Percentiles rank a stretch among this genome's conserved stretches.
These are phyloP conservation scores for Dascillus cervinus DNA, from an alignment of 2,888 invertebrate species.

Conservation along the genomic window DNA sequence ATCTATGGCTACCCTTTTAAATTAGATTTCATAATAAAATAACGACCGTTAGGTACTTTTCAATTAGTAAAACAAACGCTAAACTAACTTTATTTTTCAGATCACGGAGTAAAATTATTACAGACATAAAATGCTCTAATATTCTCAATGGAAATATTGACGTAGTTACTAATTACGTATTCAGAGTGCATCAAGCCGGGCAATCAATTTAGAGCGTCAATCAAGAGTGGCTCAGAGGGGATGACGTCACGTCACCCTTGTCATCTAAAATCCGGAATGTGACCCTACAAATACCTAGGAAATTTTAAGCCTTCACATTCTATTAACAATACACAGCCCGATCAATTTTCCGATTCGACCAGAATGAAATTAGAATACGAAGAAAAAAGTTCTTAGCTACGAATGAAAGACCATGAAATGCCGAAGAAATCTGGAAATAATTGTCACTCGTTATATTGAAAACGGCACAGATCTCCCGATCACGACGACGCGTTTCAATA, in stretches of 20 bases:
- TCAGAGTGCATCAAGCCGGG: conserved; percentile 27
- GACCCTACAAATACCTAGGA: conserved; percentile 7
- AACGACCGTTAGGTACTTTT: too few species aligned
- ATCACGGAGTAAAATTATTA: conserved; percentile 35
- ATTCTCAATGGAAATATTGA: conserved; percentile 30
- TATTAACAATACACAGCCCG: conserved; percentile 19
- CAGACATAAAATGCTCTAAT: conserved; percentile 35
- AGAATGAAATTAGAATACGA: conserved; percentile 30
- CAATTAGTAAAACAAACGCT: too few species aligned
- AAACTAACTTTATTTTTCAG: too few species aligned
- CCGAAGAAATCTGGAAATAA: conserved; percentile 17
- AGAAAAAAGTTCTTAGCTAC: conserved; percentile 21
- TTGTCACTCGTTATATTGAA: conserved; percentile 17
- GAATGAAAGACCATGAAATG: conserved; percentile 15
- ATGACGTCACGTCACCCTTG: conserved; percentile 17
- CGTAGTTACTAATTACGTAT: conserved; percentile 26
- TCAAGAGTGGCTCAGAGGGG: conserved; percentile 19
- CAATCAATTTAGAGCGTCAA: conserved; percentile 28
- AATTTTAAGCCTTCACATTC: conserved; percentile 16
- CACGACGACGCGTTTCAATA: too few species aligned
- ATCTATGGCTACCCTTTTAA: too few species aligned
- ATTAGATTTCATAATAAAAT: too few species aligned
- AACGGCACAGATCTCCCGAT: conserved; percentile 13
- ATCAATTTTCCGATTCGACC: conserved; percentile 28
- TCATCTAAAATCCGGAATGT: conserved; percentile 17